phyloP scores from a whole-genome alignment of 2,888 invertebrate genomes.

The Cantharis rufa region DNA sequence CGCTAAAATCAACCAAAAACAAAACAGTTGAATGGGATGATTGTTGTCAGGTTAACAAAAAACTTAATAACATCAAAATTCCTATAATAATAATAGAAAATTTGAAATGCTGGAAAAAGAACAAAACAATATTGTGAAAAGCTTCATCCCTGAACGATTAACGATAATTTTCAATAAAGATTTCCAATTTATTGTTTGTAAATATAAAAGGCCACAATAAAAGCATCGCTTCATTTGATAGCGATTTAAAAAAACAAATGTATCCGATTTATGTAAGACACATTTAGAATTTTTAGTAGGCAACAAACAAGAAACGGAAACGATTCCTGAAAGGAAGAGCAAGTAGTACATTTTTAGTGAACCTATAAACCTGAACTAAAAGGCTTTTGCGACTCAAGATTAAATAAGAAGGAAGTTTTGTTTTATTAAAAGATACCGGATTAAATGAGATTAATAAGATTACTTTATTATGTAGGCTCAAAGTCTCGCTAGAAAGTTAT shows the following conservation, averaged over 20 bases:
- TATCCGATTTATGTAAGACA: background rate
- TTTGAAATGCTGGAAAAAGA: background rate
- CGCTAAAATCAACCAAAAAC: background rate
- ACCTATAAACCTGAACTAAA: background rate
- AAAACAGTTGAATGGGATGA: background rate
- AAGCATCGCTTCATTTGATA: background rate
- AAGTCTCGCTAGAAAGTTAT: background rate
- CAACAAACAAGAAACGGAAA: background rate
- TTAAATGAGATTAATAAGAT: background rate
- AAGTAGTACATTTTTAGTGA: background rate
- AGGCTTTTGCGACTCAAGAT: background rate
- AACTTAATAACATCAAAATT: background rate
- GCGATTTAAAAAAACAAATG: background rate
- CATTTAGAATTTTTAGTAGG: background rate
- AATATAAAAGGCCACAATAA: background rate
- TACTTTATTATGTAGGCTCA: background rate
- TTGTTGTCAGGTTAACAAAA: background rate
- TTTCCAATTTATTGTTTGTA: background rate
- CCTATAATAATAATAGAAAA: background rate
- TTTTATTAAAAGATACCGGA: background rate
- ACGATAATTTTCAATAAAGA: background rate
- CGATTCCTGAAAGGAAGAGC: background rate
- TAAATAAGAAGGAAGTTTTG: background rate
- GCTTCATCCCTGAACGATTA: background rate
- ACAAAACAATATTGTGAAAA: background rate